phyloP scores from a whole-genome alignment of 2,888 invertebrate species.

The Sesia apiformis region DNA sequence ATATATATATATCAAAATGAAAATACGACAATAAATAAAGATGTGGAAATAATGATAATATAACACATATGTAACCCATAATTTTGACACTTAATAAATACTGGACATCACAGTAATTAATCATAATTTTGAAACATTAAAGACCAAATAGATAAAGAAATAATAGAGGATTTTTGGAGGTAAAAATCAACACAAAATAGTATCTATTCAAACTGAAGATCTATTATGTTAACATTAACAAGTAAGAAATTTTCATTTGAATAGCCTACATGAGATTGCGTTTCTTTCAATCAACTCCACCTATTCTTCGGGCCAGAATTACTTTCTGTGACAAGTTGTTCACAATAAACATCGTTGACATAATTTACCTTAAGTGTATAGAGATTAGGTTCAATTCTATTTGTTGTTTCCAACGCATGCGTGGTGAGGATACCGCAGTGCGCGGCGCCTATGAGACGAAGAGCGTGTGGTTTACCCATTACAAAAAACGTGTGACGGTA shows the following conservation, averaged over 20 bases:
- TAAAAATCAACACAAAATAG: too few species aligned
- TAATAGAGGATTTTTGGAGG: too few species aligned
- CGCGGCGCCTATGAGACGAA: constrained; percentile 65
- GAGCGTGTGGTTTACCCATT: constrained; percentile 61
- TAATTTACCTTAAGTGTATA: neutral
- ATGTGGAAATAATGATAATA: too few species aligned
- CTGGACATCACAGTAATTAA: too few species aligned
- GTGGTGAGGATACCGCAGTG: constrained; percentile 64
- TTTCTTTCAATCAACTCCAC: constrained; percentile 33
- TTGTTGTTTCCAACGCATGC: constrained; percentile 49
- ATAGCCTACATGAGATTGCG: constrained; percentile 12
- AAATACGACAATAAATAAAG: too few species aligned
- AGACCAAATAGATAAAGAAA: too few species aligned
- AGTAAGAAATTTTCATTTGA: neutral
- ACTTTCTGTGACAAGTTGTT: constrained; percentile 27
- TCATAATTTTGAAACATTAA: too few species aligned
- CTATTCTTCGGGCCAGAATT: constrained; percentile 24
- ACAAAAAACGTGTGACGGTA: constrained; percentile 28
- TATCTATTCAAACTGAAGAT: too few species aligned
- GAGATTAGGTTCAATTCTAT: constrained; percentile 23
- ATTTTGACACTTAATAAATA: too few species aligned
- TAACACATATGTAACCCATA: too few species aligned
- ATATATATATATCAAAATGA: too few species aligned
- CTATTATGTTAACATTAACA: too few species aligned
- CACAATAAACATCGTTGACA: neutral